Percentiles rank a stretch among this genome's conserved stretches.
Conservation (phyloP, 2,888 invertebrate genomes). For the Hirudinaria manillensis region DNA sequence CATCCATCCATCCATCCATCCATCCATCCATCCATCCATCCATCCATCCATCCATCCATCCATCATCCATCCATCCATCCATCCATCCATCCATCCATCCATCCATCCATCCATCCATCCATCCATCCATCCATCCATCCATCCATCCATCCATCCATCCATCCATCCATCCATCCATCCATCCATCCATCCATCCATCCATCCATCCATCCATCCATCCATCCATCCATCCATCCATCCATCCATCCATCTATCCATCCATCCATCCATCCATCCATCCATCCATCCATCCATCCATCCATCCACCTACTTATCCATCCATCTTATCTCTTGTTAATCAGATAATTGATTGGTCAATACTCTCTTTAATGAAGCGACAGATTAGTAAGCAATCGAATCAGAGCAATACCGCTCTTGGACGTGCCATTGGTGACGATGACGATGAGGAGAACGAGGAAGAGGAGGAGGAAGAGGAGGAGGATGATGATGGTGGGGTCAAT, state of each 20-base stretch:
- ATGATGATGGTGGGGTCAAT: no score
- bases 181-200: constrained; percentile 7
- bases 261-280: no score
- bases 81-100: constrained; percentile 10
- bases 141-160: constrained; percentile 7
- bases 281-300: no score
- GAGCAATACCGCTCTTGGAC: neutral
- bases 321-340: neutral
- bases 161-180: constrained; percentile 7
- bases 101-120: constrained; percentile 7
- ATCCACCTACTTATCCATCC: no score
- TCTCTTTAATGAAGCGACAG: no score
- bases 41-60: constrained; percentile 2
- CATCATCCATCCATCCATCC: neutral
- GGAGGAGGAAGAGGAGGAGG: no score
- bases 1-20: neutral
- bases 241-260: no score
- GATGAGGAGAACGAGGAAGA: neutral
- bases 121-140: constrained; percentile 7
- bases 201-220: constrained; percentile 7
- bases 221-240: constrained; percentile 7
- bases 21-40: neutral
- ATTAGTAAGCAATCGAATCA: no score
- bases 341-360: no score
- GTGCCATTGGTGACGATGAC: constrained; percentile 5